Conservation (phyloP, 1,140 invertebrate genomes). For the Drosophila auraria region DNA sequence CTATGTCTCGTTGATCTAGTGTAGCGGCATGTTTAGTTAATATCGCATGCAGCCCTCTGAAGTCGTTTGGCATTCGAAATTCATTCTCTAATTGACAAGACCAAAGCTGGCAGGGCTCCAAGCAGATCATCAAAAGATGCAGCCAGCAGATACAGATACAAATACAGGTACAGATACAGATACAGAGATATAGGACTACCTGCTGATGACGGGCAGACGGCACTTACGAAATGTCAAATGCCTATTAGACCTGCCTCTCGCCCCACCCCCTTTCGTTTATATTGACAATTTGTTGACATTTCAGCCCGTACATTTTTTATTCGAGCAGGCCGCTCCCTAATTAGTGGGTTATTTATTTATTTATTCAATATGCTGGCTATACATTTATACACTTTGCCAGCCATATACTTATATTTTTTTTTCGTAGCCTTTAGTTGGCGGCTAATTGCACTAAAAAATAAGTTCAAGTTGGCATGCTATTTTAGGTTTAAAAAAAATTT, state of each 20-base stretch:
- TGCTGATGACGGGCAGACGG: slow-evolving; percentile 42
- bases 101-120: slow-evolving; percentile 75
- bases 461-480: slow-evolving; percentile 32
- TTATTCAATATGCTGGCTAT: slow-evolving; percentile 20
- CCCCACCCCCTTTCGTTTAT: slow-evolving; percentile 21
- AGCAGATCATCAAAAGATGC: slow-evolving; percentile 78
- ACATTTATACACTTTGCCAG: slow-evolving; percentile 23
- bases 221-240: slow-evolving; percentile 69
- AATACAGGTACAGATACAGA: slow-evolving; percentile 26
- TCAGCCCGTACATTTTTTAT: slow-evolving; percentile 26
- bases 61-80: slow-evolving; percentile 57
- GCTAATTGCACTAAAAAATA: slow-evolving; percentile 30
- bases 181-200: slow-evolving; percentile 33
- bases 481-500: slow-evolving; percentile 24
- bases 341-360: slow-evolving; percentile 63
- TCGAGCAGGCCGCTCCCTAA: slow-evolving; percentile 57
- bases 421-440: background rate
- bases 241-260: slow-evolving; percentile 56
- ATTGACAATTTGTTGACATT: slow-evolving; percentile 76
- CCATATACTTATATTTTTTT: slow-evolving; percentile 18
- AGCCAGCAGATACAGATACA: slow-evolving; percentile 43
- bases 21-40: slow-evolving; percentile 42
- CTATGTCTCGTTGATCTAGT: background rate
- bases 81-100: slow-evolving; percentile 76
- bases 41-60: slow-evolving; percentile 74